A percentile compares a stretch with the other conserved stretches of the same genome.
Evolutionary conservation across 2,113 vertebrate species (phyloP).

Genomic region (Sisor rabdophorus): DNA sequence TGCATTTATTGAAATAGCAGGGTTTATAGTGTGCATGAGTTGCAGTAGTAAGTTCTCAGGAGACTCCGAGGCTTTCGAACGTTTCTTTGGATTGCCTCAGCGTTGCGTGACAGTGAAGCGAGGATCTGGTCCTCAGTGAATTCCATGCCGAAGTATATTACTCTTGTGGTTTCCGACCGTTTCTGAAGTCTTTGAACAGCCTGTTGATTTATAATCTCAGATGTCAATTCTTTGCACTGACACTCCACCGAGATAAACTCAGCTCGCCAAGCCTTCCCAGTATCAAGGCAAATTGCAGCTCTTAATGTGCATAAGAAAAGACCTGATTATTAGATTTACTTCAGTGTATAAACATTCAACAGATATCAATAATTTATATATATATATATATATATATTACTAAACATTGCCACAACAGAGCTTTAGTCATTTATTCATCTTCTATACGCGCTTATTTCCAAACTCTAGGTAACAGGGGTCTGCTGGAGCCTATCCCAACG

Average conservation of each 20-base stretch:
- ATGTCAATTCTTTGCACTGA: conserved; percentile 55
- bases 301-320: conserved; percentile 8
- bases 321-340: not conserved
- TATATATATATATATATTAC: no score
- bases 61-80: conserved; percentile 41
- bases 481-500: no score
- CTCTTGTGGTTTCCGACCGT: conserved; percentile 64
- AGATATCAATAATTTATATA: no score
- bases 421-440: no score
- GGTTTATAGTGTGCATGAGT: conserved; percentile 37
- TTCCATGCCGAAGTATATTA: conserved; percentile 65
- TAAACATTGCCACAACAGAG: no score
- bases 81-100: conserved; percentile 48
- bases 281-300: conserved; percentile 29
- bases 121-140: conserved; percentile 67
- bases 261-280: conserved; percentile 22
- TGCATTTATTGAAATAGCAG: conserved; percentile 13
- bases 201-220: conserved; percentile 61
- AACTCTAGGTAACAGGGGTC: no score
- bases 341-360: not conserved
- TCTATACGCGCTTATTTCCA: no score
- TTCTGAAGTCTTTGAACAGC: conserved; percentile 56
- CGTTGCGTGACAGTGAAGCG: conserved; percentile 66
- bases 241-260: conserved; percentile 49
- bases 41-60: conserved; percentile 9